These are phyloP conservation scores for Lepidurus packardi DNA, from an alignment of 1,140 invertebrate genomes.

Conservation along the genomic window DNA sequence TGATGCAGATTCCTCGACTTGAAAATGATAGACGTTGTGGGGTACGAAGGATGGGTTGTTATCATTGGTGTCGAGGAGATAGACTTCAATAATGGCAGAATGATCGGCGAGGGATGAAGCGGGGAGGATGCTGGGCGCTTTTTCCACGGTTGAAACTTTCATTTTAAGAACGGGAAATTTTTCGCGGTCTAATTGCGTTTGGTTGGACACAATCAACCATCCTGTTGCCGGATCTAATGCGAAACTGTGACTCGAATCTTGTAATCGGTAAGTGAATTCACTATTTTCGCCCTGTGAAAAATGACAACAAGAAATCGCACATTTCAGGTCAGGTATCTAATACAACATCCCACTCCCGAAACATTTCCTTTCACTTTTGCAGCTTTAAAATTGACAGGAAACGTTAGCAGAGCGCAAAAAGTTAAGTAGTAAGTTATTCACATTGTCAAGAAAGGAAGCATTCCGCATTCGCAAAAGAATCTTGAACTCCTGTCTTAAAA, in stretches of 20 bases:
- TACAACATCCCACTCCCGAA: not conserved
- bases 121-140: conserved; percentile 55
- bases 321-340: not conserved
- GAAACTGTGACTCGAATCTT: conserved; percentile 68
- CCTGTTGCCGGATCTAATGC: conserved; percentile 68
- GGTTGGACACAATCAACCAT: conserved; percentile 74
- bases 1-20: conserved; percentile 59
- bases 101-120: conserved; percentile 44
- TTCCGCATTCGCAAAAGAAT: no score
- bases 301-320: not conserved
- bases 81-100: conserved; percentile 69
- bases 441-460: no score
- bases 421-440: no score
- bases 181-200: conserved; percentile 72
- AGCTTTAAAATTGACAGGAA: no score
- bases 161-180: conserved; percentile 60
- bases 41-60: conserved; percentile 78
- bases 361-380: not conserved
- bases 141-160: conserved; percentile 69
- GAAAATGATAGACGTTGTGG: conserved; percentile 71
- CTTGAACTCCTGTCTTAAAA: no score
- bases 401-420: no score
- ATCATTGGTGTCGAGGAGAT: conserved; percentile 75
- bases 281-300: conserved; percentile 63
- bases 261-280: conserved; percentile 70